Base-by-base conservation (phyloP, 2,797 vertebrate genomes). In the Syngnathus acus region DNA sequence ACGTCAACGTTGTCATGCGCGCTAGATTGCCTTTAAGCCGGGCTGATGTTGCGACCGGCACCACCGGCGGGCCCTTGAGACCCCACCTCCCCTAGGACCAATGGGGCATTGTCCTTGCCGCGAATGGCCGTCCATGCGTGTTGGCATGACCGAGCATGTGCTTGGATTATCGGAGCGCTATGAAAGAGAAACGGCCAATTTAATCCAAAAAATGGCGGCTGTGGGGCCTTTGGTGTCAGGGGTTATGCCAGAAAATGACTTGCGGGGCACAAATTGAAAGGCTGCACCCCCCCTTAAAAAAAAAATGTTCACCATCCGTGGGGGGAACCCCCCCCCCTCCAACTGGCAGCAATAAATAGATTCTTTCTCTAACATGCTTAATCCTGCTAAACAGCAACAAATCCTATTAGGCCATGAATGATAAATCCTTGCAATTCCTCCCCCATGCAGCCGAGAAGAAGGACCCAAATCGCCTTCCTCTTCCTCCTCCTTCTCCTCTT, bases 321-420 rank as follows among this genome's bases (percentile, higher is more conserved):
- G 47, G 48, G 38, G 62, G 77, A 69, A 39, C 39, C 68, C 17
- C 84, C 1, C 45, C 45, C 45, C 45, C 79, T 81, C 89, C 77
- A 81, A 91, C 87, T 87, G 78, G 74, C 81, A 78, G 86, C 83
- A 91, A 92, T 92, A 92, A 93, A 92, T 91, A 90, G 88, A 87
- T 88, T 91, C 79, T 91, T 93, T 92, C 89, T 93, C 81, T 89
- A 91, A 92, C 89, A 90, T 83, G 84, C 79, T 78, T 94, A 93
- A 94, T 93, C 92, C 90, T 81, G 76, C 92, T 92, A 92, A 94
- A 93, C 90, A 92, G 91, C 89, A 88, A 87, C 86, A 91, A 93
- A 93, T 93, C 92, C 90, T 92, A 91, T 93, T 92, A 93, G 86
- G 86, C 85, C 88, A 90, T 92, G 90, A 91, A 92, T 93, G 90